These are phyloP conservation scores for Caenorhabditis wallacei DNA, from an alignment of 2,888 invertebrate genomes.

Conservation along the genomic window DNA sequence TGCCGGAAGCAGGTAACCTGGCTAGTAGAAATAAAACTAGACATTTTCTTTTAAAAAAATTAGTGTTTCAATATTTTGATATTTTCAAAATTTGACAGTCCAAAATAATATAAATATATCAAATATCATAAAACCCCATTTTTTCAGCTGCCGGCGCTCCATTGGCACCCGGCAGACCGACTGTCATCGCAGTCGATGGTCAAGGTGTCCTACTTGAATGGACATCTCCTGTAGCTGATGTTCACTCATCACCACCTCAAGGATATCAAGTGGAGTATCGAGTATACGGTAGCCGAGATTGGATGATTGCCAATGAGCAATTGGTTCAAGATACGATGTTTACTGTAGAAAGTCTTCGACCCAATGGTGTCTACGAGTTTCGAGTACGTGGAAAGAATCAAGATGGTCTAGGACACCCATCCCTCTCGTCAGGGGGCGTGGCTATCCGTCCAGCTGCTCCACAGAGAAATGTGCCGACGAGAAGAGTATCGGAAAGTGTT, in stretches of 20 bases:
- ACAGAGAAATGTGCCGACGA: conserved; percentile 51
- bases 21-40: too few species aligned
- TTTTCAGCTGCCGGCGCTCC: conserved; percentile 67
- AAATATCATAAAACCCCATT: too few species aligned
- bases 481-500: conserved; percentile 51
- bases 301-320: conserved; percentile 80
- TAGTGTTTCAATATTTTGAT: too few species aligned
- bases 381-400: conserved; percentile 80
- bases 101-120: too few species aligned
- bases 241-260: conserved; percentile 70
- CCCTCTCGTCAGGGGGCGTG: conserved; percentile 49
- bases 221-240: conserved; percentile 74
- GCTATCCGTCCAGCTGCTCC: conserved; percentile 68
- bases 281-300: conserved; percentile 75
- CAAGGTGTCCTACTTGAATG: conserved; percentile 79
- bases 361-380: conserved; percentile 83
- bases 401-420: conserved; percentile 77
- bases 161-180: conserved; percentile 77
- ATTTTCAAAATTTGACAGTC: too few species aligned
- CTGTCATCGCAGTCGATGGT: conserved; percentile 77
- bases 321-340: conserved; percentile 62
- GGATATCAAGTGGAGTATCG: conserved; percentile 78
- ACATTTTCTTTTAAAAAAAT: too few species aligned
- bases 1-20: too few species aligned
- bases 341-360: conserved; percentile 80